These are phyloP conservation scores for Chaetops frenatus DNA, from an alignment of 2,113 vertebrate species.

Conservation along the genomic window DNA sequence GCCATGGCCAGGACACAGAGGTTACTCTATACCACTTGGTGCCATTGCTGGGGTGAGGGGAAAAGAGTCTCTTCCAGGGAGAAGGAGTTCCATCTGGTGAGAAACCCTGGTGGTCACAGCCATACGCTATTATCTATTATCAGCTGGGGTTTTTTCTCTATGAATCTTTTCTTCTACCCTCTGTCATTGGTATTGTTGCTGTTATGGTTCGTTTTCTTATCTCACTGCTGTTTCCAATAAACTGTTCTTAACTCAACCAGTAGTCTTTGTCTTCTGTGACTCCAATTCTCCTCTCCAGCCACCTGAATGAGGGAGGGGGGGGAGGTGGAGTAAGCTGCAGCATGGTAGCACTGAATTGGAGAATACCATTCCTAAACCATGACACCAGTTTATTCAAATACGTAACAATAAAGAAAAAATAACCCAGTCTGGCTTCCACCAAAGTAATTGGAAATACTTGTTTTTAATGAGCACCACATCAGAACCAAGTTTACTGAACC, in stretches of 20 bases:
- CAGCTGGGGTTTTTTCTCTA: fast-evolving
- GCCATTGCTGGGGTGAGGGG: fast-evolving
- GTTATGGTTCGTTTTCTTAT: not conserved
- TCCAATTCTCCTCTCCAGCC: not conserved
- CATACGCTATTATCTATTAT: not conserved
- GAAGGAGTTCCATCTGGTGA: not conserved
- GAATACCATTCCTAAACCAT: not conserved
- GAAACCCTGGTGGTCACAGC: not conserved
- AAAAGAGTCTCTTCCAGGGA: not conserved
- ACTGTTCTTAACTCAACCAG: not conserved
- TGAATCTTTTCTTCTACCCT: not conserved
- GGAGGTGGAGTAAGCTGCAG: not conserved
- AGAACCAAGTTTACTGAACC: not conserved
- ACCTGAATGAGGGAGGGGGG: not conserved
- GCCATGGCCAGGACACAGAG: not conserved
- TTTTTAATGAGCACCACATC: not conserved
- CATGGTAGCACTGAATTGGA: not conserved
- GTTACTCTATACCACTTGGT: not conserved
- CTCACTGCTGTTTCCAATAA: not conserved
- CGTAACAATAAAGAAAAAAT: not conserved
- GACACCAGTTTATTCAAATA: not conserved
- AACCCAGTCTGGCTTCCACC: not conserved
- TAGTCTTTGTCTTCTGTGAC: not conserved
- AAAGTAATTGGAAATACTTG: not conserved
- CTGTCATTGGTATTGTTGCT: not conserved